Base-by-base conservation (phyloP, 2,113 vertebrate species). In the Alligator mississippiensis region DNA sequence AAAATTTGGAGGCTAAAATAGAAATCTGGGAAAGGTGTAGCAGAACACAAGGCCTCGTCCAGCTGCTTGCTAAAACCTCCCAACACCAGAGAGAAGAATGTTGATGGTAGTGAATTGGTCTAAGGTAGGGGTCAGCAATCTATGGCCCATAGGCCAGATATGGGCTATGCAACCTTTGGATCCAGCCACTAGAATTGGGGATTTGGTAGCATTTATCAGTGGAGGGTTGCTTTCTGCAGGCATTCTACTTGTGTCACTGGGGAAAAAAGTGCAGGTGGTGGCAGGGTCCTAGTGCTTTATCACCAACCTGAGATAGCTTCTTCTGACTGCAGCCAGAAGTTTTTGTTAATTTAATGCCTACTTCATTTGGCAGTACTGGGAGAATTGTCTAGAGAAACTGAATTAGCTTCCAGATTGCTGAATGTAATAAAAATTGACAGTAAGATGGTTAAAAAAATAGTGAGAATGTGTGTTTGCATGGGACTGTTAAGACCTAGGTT, bases 351-450 rank as follows among this genome's bases (percentile, higher is more conserved):
- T 47, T 47, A 38, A 22, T 70, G 22, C 34, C 30, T 38, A 30
- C 68, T 70, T 16, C 21, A 22, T 70, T 30, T 70, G 68, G 30
- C 30, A 70, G 11, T 34, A 5, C 68, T 70, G 30, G n/a, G 30
- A 6, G 19, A 34, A 38, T 70, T 70, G 30, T n/a, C 30, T 70
- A 70, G 18, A 38, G 68, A 70, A 30, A 72, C 4, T 24, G 25
- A 6, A 13, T 34, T 79, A 66, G 47, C 30, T 80, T 86, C 17
- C 59, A 13, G 3, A 0, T 92, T 19, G 60, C 27, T 25, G 4
- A 30, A 3, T n/a, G 3, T 64, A 80, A 1, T 77, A 63, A 1
- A 74, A 66, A 55, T 1, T 1, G 63, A 76, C 47, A 4, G 4
- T 77, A 14, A 27, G 78, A 25, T 34, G 63, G 58, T 88, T 88